A percentile compares a stretch with the other conserved stretches of the same genome.
Conservation (phyloP, 2,888 invertebrate species). For the Dorcus parallelipipedus region DNA sequence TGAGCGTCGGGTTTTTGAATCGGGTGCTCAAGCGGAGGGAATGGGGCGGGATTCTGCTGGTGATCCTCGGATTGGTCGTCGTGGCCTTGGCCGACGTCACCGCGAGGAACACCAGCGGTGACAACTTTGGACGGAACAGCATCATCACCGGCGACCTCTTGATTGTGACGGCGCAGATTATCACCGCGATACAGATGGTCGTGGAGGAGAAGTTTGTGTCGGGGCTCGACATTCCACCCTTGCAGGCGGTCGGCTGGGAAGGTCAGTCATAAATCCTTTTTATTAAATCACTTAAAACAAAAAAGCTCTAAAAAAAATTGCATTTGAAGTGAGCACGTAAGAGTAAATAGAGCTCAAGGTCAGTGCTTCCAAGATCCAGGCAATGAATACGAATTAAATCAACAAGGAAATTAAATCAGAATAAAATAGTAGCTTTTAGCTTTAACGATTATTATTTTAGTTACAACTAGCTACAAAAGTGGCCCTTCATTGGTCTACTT, state of each 20-base stretch:
- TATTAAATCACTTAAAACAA: too few relatives aligned
- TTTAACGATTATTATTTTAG: too few relatives aligned
- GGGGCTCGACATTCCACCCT: constrained; percentile 79
- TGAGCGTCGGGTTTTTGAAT: constrained; percentile 79
- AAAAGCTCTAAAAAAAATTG: too few relatives aligned
- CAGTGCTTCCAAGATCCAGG: too few relatives aligned
- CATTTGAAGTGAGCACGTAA: too few relatives aligned
- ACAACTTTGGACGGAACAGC: constrained; percentile 60
- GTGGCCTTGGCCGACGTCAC: constrained; percentile 74
- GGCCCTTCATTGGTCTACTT: too few relatives aligned
- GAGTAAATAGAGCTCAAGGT: too few relatives aligned
- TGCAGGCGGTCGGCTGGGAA: constrained; percentile 94
- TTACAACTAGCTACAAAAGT: too few relatives aligned
- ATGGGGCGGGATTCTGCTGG: constrained; percentile 73
- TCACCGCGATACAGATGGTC: constrained; percentile 89
- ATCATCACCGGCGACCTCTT: constrained; percentile 79
- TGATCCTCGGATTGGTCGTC: constrained; percentile 67
- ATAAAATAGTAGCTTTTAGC: too few relatives aligned
- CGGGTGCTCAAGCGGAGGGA: constrained; percentile 62
- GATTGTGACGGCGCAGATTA: constrained; percentile 72
- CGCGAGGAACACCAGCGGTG: constrained; percentile 43
- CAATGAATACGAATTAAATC: too few relatives aligned
- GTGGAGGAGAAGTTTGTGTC: constrained; percentile 89
- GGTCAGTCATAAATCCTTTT: constrained; percentile 47
- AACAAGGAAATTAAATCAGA: too few relatives aligned